phyloP scores from a whole-genome alignment of 2,797 vertebrate genomes.

The Parauchenoglanis ngamensis region DNA sequence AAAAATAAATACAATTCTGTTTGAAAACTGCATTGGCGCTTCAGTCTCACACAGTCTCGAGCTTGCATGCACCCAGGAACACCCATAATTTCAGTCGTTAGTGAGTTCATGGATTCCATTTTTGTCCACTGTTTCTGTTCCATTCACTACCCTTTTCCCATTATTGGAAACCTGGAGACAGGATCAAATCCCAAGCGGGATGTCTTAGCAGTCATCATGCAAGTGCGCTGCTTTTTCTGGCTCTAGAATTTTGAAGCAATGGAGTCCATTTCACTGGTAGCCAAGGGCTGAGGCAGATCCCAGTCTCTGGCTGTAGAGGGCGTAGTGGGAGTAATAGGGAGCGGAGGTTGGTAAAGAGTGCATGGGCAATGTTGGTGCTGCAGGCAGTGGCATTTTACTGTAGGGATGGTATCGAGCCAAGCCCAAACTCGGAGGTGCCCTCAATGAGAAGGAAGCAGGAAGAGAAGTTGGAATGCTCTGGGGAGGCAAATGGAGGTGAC shows the following conservation, averaged over 20 bases:
- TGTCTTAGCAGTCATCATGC: slow-evolving; percentile 45
- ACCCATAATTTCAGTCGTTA: background rate
- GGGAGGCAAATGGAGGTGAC: slow-evolving; percentile 93
- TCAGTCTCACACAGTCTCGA: slow-evolving; percentile 39
- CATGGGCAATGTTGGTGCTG: slow-evolving; percentile 84
- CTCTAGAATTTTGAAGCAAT: slow-evolving; percentile 24
- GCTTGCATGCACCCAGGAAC: slow-evolving; percentile 66
- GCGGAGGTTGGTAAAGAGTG: slow-evolving; percentile 86
- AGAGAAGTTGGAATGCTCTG: slow-evolving; percentile 84
- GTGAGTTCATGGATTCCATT: slow-evolving; percentile 15
- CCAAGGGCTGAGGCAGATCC: slow-evolving; percentile 93
- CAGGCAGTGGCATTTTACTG: slow-evolving; percentile 89
- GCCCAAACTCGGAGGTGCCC: slow-evolving; percentile 91
- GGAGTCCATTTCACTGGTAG: slow-evolving; percentile 83
- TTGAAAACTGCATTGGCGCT: slow-evolving; percentile 56
- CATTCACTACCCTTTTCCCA: slow-evolving; percentile 3
- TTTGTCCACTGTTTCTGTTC: background rate
- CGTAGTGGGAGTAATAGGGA: slow-evolving; percentile 95
- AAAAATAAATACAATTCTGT: slow-evolving; percentile 76
- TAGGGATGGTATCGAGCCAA: slow-evolving; percentile 96
- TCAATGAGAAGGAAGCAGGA: slow-evolving; percentile 88
- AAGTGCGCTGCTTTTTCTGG: slow-evolving; percentile 70
- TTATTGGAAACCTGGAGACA: slow-evolving; percentile 1
- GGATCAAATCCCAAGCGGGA: slow-evolving; percentile 19
- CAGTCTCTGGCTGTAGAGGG: slow-evolving; percentile 96